Base-by-base conservation (phyloP, 2,888 invertebrate genomes). In the Coremacera marginata region DNA sequence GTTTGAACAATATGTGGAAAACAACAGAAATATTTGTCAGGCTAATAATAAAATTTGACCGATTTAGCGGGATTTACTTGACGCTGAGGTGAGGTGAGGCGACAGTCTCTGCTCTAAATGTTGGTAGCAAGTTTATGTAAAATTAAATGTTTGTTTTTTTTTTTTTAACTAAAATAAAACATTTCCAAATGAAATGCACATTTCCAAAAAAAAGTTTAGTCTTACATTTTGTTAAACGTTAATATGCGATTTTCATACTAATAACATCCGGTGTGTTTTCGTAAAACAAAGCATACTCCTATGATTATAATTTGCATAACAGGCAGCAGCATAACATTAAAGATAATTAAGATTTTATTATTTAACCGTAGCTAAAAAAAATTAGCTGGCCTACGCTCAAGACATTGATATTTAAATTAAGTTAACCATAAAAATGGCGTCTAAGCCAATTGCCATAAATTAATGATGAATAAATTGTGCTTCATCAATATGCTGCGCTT, bases 41-140 rank as follows among this genome's bases (percentile, higher is more conserved):
- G 68, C 75, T 78, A 72, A 79, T 79, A 84, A 83, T 84, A 84
- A 84, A 85, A 85, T 84, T 85, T 83, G 84, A 79, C 81, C 83
- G 85, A 84, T 86, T 87, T 86, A 83, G 83, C 81, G 81, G 84
- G 82, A 84, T 86, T 86, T 49, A 14, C 34, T 55, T 70, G n/a
- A 27, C 34, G 44, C 60, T 27, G 44, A 19, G 31, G n/a, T 37
- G 70, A 16, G 22, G 70, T 55, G 65, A 34, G 55, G 55, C 55
- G 55, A 5, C 19, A 34, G 7, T 19, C 55, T 55, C 19, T 22
- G 57, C 57, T 60, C 25, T 25, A 60, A 60, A 60, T 25, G 22
- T 19, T 22, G 11, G 8, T 60, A 22, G 57, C 25, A 19, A 60
- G 5, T 19, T 57, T 19, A 60, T 60, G 57, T 31, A 31, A 22